Base-by-base conservation (phyloP, 1,140 invertebrate species). In the Macrostomum lignano region DNA sequence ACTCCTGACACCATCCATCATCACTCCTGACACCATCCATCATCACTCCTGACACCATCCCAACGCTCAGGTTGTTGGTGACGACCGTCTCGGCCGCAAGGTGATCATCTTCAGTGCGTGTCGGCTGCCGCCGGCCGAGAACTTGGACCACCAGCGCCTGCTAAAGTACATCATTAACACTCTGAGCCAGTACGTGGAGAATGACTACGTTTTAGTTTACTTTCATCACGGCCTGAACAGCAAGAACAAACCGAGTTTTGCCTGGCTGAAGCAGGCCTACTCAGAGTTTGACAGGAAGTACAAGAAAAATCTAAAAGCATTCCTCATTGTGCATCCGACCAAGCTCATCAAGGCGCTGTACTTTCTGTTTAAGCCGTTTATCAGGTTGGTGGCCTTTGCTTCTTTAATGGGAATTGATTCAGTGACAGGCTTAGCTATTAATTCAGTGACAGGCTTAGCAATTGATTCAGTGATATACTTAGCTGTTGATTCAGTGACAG, bases 201-300 rank as follows among this genome's bases (percentile, higher is more conserved):
- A 86, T 57, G 91, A 98, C 55, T 98, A 98, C 57, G 82, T 77
- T 44, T 64, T 98, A 33, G 74, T 98, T n/a, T 98, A 98, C 53
- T 93, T 96, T 49, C 91, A 96, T 62, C 75, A 79, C 61, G 88
- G 88, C 17, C 65, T 98, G 21, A 78, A 73, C 17, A 86, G 78
- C 48, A 74, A 79, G 54, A 98, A 93, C 56, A 94, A 94, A 52
- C 88, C 86, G 0, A 71, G 82, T 5, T 58, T 93, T 0, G 70
- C 73, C 19, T 96, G 86, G 76, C 60, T 98, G 20, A 75, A 84
- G 67, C 78, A 86, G 54, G 82, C 84, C n/a, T 98, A 94, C 50
- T 75, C 73, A 57, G 75, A 82, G 22, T 81, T 98, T 48, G 88
- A 96, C 60, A 67, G 88, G 44, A 93, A 93, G 65, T 96, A 94